Percentiles rank a stretch among this genome's conserved stretches.
These are phyloP conservation scores for Aldrovandia affinis DNA, from an alignment of 2,797 vertebrate species.

Conservation along the genomic window DNA sequence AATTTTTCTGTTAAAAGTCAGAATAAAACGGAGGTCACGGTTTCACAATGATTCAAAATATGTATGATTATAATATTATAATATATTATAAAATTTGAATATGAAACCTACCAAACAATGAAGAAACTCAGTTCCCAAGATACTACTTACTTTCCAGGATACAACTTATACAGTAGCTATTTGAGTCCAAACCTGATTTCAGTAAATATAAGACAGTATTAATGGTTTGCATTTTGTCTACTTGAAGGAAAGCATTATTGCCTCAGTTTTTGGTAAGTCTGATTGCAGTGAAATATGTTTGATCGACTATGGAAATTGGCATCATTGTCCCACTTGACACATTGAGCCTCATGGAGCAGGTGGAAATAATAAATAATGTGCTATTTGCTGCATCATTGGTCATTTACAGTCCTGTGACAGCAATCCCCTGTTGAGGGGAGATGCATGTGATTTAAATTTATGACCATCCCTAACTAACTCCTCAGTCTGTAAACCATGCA, in stretches of 20 bases:
- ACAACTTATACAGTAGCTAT: background rate
- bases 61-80: too few species aligned
- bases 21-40: too few species aligned
- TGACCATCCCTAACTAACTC: constrained; percentile 99
- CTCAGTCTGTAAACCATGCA: constrained; percentile 98
- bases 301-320: constrained; percentile 80
- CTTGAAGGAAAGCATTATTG: background rate
- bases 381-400: constrained; percentile 76
- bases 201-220: background rate
- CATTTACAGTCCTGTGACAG: constrained; percentile 74
- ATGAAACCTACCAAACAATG: background rate
- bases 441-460: constrained; percentile 99
- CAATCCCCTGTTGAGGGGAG: constrained; percentile 81
- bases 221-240: background rate
- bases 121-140: background rate
- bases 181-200: background rate
- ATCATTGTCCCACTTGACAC: constrained; percentile 63
- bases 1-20: too few species aligned
- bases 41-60: background rate
- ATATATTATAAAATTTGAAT: background rate
- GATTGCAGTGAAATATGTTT: constrained; percentile 70
- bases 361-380: constrained; percentile 78
- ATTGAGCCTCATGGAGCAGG: constrained; percentile 69
- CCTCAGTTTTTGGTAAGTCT: background rate
- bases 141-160: background rate